Base-by-base conservation (phyloP, 2,113 vertebrate species). In the Hucho hucho region DNA sequence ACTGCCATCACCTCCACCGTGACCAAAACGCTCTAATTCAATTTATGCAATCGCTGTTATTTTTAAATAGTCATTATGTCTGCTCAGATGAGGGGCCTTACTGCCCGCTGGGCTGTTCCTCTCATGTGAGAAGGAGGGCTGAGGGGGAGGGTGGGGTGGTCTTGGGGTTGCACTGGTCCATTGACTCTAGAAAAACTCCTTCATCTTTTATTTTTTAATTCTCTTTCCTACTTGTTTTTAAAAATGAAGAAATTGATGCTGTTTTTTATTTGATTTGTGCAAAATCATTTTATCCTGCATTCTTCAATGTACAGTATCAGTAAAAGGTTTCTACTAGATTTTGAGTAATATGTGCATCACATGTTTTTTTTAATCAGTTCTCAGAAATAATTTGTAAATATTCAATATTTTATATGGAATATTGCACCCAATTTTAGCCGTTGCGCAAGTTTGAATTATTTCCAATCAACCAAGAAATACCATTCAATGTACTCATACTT, bases 11-110 rank as follows among this genome's bases (percentile, higher is more conserved):
- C 96, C 95, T 96, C 94, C 94, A 91, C 96, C 97, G 94, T 99
- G 97, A 93, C 93, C 90, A 97, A 96, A 97, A 96, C 89, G 93
- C 94, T 94, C 94, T 98, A 98, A 98, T 99, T 98, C 96, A 98
- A 98, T 98, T 97, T 97, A 98, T 98, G 96, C 97, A 96, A 97
- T 97, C 95, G 90, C 91, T 92, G 96, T 98, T 98, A 97, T 97
- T 96, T 98, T 98, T 97, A 98, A 98, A 98, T 97, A 97, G 95
- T 97, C 96, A 94, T 97, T 94, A 93, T 93, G 96, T 98, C 96
- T 97, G 86, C 93, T 93, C 86, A 90, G 81, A 94, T 87, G 89
- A 96, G 95, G 94, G 81, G 93, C 92, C 92, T 93, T 83, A 53
- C 86, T 89, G 89, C 85, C 88, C 81, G 84, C 86, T 91, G 89